Conservation (phyloP, 1,140 invertebrate genomes). For the Mamestra configurata region DNA sequence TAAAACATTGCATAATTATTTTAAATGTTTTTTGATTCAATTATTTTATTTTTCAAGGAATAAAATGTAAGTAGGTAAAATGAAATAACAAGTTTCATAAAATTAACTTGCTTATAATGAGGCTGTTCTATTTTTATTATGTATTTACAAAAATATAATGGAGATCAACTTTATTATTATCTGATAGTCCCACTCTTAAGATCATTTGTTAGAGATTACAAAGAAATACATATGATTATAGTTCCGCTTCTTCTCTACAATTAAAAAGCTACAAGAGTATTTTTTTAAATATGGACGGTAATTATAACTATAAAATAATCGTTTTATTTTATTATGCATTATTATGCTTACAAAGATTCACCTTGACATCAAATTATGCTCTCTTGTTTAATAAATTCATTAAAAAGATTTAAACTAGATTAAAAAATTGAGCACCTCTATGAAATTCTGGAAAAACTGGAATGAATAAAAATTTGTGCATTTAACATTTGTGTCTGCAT, state of each 20-base stretch:
- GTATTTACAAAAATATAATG: too few relatives aligned
- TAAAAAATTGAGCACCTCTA: slow-evolving; percentile 12
- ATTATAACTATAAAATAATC: neutral
- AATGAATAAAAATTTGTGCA: slow-evolving; percentile 5
- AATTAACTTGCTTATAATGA: too few relatives aligned
- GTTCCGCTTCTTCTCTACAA: neutral
- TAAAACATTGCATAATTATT: too few relatives aligned
- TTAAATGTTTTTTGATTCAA: too few relatives aligned
- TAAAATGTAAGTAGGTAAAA: too few relatives aligned
- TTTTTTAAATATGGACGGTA: slow-evolving; percentile 1
- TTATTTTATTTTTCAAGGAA: too few relatives aligned
- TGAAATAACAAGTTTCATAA: too few relatives aligned
- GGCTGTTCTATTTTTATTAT: too few relatives aligned
- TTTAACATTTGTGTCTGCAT: neutral
- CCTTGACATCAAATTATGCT: neutral
- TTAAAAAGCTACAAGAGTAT: neutral
- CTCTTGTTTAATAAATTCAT: neutral
- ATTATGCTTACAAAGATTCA: neutral
- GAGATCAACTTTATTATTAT: too few relatives aligned
- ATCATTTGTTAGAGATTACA: too few relatives aligned
- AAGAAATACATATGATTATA: neutral
- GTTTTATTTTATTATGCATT: neutral
- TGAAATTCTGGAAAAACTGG: neutral
- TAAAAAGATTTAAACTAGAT: neutral
- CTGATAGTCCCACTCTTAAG: too few relatives aligned